Base-by-base conservation (phyloP, 1,140 invertebrate genomes). In the Gyrodactylus bullatarudis region DNA sequence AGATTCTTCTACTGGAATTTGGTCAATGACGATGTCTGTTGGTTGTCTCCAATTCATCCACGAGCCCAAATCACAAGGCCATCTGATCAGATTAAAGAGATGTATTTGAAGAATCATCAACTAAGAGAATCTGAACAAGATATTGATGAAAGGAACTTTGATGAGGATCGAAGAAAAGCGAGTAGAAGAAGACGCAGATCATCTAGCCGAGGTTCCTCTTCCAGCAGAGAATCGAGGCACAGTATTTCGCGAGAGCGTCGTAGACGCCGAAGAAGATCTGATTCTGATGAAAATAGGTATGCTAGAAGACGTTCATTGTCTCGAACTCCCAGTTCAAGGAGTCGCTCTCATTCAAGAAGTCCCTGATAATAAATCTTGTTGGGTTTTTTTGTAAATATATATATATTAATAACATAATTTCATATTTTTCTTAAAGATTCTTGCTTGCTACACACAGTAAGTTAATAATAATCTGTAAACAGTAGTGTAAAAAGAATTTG, bases 1-100 rank as follows among this genome's bases (percentile, higher is more conserved):
- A n/a, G 87, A 75, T 89, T 89, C 82, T 97, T 94, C 81, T 96
- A 91, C 79, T 96, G 92, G 92, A 88, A 92, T 79, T 85, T 86
- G 77, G 84, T 86, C 72, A 90, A 88, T 75, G 90, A 94, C 83
- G 83, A 89, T 75, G 93, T 99, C 0, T 88, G 87, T 1, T 97
- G 93, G 93, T 78, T 93, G 70, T 89, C 91, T 34, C 92, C 93
- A 20, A 82, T 83, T 24, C 91, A 96, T 82, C 91, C 91, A n/a
- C 86, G 85, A 78, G 87, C 89, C 72, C 82, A 85, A 24, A 84
- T 88, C 72, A 86, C 86, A 1, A 85, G 88, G 78, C 86, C 89
- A 76, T 90, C 89, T 23, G 70, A 71, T n/a, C 20, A 25, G 20
- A 20, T 71, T 86, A 88, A 25, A 86, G 87, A 54, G 8, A 8